A percentile compares a stretch with the other conserved stretches of the same genome.
These are phyloP conservation scores for Lipophrys pholis DNA, from an alignment of 2,113 vertebrate species.

Conservation along the genomic window DNA sequence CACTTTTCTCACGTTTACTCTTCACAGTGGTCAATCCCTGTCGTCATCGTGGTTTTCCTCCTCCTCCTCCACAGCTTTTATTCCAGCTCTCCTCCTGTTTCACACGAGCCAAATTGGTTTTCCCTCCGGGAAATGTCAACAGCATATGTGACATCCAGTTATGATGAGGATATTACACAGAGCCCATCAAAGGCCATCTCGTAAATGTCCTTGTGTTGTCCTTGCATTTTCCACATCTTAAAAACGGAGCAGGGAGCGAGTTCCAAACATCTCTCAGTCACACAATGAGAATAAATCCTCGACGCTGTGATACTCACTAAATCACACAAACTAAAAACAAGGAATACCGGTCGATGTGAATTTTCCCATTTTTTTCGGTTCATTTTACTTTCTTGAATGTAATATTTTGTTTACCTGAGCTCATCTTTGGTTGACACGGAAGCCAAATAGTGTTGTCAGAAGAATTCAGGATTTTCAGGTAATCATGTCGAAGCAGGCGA, in stretches of 20 bases:
- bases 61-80: slow-evolving; percentile 12
- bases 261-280: too few relatives aligned
- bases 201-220: slow-evolving; percentile 59
- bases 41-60: not conserved
- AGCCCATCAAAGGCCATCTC: slow-evolving; percentile 64
- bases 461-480: too few relatives aligned
- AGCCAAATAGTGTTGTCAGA: too few relatives aligned
- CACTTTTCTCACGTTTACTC: slow-evolving; percentile 17
- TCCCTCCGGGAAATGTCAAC: slow-evolving; percentile 79
- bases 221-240: slow-evolving; percentile 47
- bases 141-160: slow-evolving; percentile 77
- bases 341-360: too few relatives aligned
- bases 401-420: too few relatives aligned
- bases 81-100: slow-evolving; percentile 62
- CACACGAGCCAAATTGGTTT: slow-evolving; percentile 72
- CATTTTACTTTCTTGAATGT: too few relatives aligned
- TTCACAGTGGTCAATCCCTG: slow-evolving; percentile 38
- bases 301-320: too few relatives aligned
- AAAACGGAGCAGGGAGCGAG: slow-evolving; percentile 23
- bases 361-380: too few relatives aligned
- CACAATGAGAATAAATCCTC: too few relatives aligned
- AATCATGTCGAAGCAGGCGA: too few relatives aligned
- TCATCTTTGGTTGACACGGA: too few relatives aligned
- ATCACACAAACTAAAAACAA: too few relatives aligned
- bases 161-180: slow-evolving; percentile 75